Evolutionary conservation across 2,888 invertebrate species (phyloP).

Genomic region (Sphaerophoria rueppellii): DNA sequence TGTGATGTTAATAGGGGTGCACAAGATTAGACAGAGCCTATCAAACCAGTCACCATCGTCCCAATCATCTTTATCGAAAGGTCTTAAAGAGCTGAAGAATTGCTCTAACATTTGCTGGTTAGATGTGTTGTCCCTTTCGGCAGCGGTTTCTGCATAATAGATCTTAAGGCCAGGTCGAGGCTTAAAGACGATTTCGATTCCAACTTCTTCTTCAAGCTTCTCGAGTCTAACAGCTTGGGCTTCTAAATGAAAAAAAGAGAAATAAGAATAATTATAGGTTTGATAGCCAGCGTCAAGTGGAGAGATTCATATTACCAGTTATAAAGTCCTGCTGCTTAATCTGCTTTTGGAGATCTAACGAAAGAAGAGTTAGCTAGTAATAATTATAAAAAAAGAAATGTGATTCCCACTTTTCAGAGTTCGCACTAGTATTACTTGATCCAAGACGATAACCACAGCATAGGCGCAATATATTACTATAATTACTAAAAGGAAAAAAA

Average conservation of each 20-base stretch:
- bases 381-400: not conserved
- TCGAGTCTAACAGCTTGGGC: not conserved
- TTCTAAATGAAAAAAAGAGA: not conserved
- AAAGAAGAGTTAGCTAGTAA: not conserved
- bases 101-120: slow-evolving; percentile 64
- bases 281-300: not conserved
- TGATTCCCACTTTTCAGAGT: slow-evolving; percentile 58
- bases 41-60: not conserved
- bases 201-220: slow-evolving; percentile 40
- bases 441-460: slow-evolving; percentile 74
- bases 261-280: not conserved
- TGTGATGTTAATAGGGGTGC: slow-evolving; percentile 83
- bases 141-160: not conserved
- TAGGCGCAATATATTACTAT: slow-evolving; percentile 75
- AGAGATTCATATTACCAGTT: not conserved
- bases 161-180: slow-evolving; percentile 25
- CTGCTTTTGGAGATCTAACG: slow-evolving; percentile 12
- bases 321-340: slow-evolving; percentile 20
- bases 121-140: not conserved
- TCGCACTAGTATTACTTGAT: slow-evolving; percentile 74
- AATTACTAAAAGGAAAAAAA: slow-evolving; percentile 69
- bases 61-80: slow-evolving; percentile 70
- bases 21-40: slow-evolving; percentile 75
- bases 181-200: slow-evolving; percentile 41
- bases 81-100: slow-evolving; percentile 66